Evolutionary conservation across 1,140 invertebrate species (phyloP), one percentile per base, ranked within the genome.

Genomic region (Belonocnema kinseyi): DNA sequence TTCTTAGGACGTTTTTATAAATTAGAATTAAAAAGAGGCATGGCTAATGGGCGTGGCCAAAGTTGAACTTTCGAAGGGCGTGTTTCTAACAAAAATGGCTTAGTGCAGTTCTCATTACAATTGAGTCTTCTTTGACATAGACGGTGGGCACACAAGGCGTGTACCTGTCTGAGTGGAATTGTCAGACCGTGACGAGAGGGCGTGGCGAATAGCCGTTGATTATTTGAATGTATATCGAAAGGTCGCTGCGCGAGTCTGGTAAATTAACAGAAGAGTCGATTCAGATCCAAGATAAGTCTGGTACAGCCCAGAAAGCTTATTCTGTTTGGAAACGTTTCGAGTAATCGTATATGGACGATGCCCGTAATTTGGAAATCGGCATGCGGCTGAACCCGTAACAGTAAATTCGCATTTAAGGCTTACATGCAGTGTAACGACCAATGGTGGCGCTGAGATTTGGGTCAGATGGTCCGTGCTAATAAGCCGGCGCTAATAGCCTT

Each of bases 351-450:
- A 76, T 82, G 21, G 52, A 66, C 8, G 40, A 50, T 70, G 70
- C 58, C 52, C 56, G 76, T 81, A 81, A 80, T 79, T 79, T 52
- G 56, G 61, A 40, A 71, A 52, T 72, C 58, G 21, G 51, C 33
- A 73, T 16, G 17, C 12, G 26, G 54, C n/a, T 66, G 58, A n/a
- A 11, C 16, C 21, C 73, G 75, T 82, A 78, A 82, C 77, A 77
- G 77, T 86, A 85, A 87, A 86, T 85, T 86, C 73, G 73, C 73
- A 82, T 86, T 46, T 84, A 85, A 80, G 77, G 75, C 72, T 77
- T 76, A 74, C 11, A 50, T 75, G 56, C 26, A 66, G 58, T 66
- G 26, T 66, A 33, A 71, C 56, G 58, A 46, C 51, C 70, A 66
- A 51, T 53, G 21, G 71, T 56, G 74, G 61, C 53, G 81, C 78